Conservation (phyloP, 1,140 invertebrate genomes). For the Leptinotarsa texana region DNA sequence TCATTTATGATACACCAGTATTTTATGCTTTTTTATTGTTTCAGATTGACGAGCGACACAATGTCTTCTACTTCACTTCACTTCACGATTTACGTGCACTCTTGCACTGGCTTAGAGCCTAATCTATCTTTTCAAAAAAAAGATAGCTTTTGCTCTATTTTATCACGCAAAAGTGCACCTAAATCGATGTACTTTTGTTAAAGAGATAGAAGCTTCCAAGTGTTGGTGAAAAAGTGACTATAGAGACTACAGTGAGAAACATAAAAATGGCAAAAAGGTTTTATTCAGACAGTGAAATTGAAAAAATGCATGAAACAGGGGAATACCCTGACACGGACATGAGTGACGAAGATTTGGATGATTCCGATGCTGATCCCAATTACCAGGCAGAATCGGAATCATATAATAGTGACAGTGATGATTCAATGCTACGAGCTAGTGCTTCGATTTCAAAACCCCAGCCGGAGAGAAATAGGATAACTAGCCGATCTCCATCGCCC, state of each 20-base stretch:
- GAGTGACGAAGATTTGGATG: not conserved
- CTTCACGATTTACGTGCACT: not conserved
- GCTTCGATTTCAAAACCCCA: slow-evolving; percentile 12
- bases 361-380: not conserved
- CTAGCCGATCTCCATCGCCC: slow-evolving; percentile 15
- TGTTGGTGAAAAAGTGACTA: slow-evolving; percentile 10
- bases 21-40: not conserved
- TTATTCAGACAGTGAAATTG: slow-evolving; percentile 12
- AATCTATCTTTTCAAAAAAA: not conserved
- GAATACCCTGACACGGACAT: slow-evolving; percentile 23
- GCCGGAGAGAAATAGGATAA: not conserved
- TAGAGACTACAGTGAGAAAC: slow-evolving; percentile 13
- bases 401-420: slow-evolving; percentile 11
- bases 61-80: not conserved
- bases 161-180: slow-evolving; percentile 8
- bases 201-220: not conserved
- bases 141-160: slow-evolving; percentile 14
- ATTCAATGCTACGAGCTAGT: slow-evolving; percentile 16
- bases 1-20: too few species aligned
- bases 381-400: too few species aligned
- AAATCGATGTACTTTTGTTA: slow-evolving; percentile 1
- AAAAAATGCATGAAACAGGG: slow-evolving; percentile 21
- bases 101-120: too few species aligned
- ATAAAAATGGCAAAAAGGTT: slow-evolving; percentile 1
- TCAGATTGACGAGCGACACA: slow-evolving; percentile 1